Conservation (phyloP, 2,113 vertebrate species). For the Etia nguti region DNA sequence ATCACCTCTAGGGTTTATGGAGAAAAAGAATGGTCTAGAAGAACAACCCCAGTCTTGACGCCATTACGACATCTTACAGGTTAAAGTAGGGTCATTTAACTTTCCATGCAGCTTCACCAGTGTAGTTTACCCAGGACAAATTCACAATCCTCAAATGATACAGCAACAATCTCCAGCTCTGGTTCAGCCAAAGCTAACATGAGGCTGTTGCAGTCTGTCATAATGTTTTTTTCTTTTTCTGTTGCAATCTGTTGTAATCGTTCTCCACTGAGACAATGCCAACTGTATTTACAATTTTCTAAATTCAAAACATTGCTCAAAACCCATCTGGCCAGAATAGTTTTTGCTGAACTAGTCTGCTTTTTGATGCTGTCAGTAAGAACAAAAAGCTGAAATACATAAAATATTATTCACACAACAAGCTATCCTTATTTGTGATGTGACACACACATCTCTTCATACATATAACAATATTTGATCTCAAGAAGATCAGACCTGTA, state of each 20-base stretch:
- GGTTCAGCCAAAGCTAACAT: neutral
- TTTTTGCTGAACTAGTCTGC: neutral
- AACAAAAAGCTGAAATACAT: neutral
- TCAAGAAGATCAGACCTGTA: neutral
- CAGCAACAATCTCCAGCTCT: neutral
- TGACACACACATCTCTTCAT: neutral
- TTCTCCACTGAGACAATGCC: neutral
- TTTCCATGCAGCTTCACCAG: neutral
- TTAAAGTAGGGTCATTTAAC: neutral
- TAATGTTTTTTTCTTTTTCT: neutral
- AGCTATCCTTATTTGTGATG: neutral
- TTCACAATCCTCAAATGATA: neutral
- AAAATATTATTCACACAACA: neutral
- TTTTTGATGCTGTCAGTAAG: neutral
- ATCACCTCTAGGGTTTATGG: neutral
- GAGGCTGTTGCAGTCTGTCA: neutral
- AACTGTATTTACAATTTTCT: neutral
- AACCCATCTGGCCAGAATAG: neutral
- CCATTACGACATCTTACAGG: neutral
- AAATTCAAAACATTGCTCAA: neutral
- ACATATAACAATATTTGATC: neutral
- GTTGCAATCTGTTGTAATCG: neutral
- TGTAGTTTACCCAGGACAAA: neutral
- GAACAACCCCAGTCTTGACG: rapidly evolving
- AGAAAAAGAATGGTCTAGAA: neutral